Base-by-base conservation (phyloP, 2,797 vertebrate genomes). In the Heterohyrax brucei region DNA sequence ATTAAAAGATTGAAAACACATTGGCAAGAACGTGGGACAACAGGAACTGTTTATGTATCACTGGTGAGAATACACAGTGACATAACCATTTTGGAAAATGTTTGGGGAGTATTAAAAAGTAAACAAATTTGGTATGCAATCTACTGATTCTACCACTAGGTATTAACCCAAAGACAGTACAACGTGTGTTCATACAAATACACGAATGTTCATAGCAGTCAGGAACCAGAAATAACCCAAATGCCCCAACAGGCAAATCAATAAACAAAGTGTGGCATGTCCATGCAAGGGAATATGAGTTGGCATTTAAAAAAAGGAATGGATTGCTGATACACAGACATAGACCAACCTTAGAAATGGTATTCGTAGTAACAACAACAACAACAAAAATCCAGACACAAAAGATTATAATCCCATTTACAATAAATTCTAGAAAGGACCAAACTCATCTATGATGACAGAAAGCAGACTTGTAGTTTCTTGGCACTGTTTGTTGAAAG, bases 391-490 rank as follows among this genome's bases (percentile, higher is more conserved):
- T 53, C 19, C 70, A 77, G 50, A 62, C 50, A 82, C 22, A 39
- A 56, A 86, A 56, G 26, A 59, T 26, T 28, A 53, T 18, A 66
- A 86, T 48, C 13, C 1, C 13, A 83, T 10, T 53, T 89, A 19
- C 19, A 62, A 62, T 84, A 92, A 79, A 93, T n/a, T n/a, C 33
- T 28, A 68, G 50, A 62, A 84, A 90, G 83, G 28, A 83, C 44
- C n/a, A 50, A 53, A 89, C 19, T 53, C 76, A 39, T 44, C 12
- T 44, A 9, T 1, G 80, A 44, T 30, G 50, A 24, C 78, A 90
- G 12, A 64, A 22, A 30, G 50, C 61, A 70, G 18, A 75, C 56
- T 39, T 44, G 2, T 13, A n/a, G n/a, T 33, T 95, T 62, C 14
- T 59, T 0, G 16, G 44, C 44, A 66, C 56, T 93, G 22, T 19